Evolutionary conservation across 2,113 vertebrate species (phyloP).

Genomic region (Myxocyprinus asiaticus): DNA sequence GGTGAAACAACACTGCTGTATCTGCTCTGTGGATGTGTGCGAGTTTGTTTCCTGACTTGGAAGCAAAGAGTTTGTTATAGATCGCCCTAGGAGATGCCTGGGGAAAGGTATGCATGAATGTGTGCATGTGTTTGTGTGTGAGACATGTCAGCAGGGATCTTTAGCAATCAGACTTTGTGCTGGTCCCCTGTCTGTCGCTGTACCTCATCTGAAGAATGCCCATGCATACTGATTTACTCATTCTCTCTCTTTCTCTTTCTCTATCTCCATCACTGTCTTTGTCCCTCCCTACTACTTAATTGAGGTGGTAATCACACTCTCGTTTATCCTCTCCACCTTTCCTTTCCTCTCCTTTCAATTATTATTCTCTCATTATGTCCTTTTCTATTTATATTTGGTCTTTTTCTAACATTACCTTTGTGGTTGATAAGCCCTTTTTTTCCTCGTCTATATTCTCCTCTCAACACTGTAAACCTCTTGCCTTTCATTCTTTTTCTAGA

Average conservation of each 20-base stretch:
- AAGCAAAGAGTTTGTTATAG: constrained; percentile 21
- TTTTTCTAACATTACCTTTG: background rate
- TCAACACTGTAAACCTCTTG: background rate
- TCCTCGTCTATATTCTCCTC: background rate
- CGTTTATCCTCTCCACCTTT: constrained; percentile 9
- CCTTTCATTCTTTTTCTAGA: constrained; percentile 6
- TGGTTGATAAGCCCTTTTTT: background rate
- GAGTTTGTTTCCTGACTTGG: constrained; percentile 12
- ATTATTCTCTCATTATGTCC: constrained; percentile 23
- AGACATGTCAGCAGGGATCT: constrained; percentile 18
- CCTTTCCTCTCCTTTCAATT: constrained; percentile 15
- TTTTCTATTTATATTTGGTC: constrained; percentile 9
- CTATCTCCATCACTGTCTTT: background rate
- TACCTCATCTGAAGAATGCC: constrained; percentile 26
- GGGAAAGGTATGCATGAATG: constrained; percentile 26
- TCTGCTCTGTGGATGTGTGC: background rate
- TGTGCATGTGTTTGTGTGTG: constrained; percentile 30
- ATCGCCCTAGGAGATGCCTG: constrained; percentile 37
- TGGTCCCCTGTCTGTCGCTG: constrained; percentile 34
- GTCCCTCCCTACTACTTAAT: constrained; percentile 23
- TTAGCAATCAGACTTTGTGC: constrained; percentile 37
- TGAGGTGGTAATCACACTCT: constrained; percentile 23
- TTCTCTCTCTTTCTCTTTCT: background rate
- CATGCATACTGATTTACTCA: background rate
- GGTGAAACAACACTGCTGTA: constrained; percentile 9